Evolutionary conservation across 2,113 vertebrate species (phyloP).

Genomic region (Lophura nycthemera): DNA sequence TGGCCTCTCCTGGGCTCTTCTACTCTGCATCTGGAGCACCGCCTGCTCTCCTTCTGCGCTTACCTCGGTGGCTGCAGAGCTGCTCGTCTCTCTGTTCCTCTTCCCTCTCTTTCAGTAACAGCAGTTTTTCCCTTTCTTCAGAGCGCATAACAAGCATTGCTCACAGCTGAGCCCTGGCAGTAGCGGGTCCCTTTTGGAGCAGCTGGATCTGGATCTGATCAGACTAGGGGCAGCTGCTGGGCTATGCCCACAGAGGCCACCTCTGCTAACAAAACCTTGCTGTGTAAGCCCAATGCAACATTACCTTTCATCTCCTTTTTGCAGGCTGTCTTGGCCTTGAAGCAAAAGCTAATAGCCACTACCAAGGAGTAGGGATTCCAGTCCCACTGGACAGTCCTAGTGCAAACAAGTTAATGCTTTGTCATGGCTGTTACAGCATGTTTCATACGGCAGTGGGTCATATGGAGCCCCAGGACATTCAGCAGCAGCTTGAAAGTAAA

Average conservation of each 20-base stretch:
- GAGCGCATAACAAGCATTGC: too few species aligned
- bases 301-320: neutral
- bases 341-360: neutral
- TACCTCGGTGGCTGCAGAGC: neutral
- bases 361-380: neutral
- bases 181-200: neutral
- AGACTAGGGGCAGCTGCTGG: neutral
- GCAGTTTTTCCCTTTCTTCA: neutral
- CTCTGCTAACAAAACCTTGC: neutral
- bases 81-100: neutral
- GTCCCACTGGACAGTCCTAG: neutral
- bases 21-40: neutral
- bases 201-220: neutral
- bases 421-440: neutral
- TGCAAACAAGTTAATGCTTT: rapidly evolving
- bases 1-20: neutral
- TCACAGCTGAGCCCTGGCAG: neutral
- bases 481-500: neutral
- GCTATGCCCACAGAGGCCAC: neutral
- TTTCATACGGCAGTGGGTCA: neutral
- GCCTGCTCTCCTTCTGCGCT: neutral
- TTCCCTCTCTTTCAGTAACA: neutral
- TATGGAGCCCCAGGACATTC: neutral
- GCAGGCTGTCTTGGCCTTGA: neutral
- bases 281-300: neutral